These are phyloP conservation scores for Rhogogaster chlorosoma DNA, from an alignment of 2,888 invertebrate genomes.

Conservation along the genomic window DNA sequence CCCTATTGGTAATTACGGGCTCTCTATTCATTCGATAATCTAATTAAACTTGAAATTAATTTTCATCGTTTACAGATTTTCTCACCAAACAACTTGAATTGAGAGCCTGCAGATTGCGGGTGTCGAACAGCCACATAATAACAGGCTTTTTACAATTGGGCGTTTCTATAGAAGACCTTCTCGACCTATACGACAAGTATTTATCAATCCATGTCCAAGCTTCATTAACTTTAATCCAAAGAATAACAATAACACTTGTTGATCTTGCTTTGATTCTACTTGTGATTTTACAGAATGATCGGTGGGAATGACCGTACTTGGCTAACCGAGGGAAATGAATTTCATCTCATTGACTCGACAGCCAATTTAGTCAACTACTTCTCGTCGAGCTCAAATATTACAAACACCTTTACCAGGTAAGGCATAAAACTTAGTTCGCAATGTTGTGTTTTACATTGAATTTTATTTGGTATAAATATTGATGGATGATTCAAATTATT, in stretches of 20 bases:
- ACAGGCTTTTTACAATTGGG: conserved; percentile 88
- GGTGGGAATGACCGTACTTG: conserved; percentile 92
- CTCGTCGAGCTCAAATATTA: conserved; percentile 81
- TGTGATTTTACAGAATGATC: conserved; percentile 81
- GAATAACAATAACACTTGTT: not conserved
- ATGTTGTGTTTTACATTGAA: not conserved
- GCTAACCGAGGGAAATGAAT: conserved; percentile 91
- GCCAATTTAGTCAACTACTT: conserved; percentile 86
- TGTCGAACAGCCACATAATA: conserved; percentile 88
- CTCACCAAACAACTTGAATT: conserved; percentile 90
- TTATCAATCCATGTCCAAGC: conserved; percentile 65
- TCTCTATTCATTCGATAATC: not conserved
- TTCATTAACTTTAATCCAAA: not conserved
- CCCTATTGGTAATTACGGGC: conserved; percentile 85
- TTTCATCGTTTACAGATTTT: conserved; percentile 81
- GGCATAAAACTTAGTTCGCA: conserved; percentile 55
- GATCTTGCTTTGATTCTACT: conserved; percentile 28
- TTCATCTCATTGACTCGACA: conserved; percentile 90
- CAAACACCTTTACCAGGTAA: conserved; percentile 78
- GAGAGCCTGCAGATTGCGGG: conserved; percentile 86
- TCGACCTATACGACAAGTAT: conserved; percentile 91
- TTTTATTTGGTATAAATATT: conserved; percentile 61
- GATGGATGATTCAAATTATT: conserved; percentile 58
- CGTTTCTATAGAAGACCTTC: conserved; percentile 87
- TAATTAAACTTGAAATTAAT: not conserved